Conservation (phyloP, 2,797 vertebrate genomes). For the Neostethus bicornis region DNA sequence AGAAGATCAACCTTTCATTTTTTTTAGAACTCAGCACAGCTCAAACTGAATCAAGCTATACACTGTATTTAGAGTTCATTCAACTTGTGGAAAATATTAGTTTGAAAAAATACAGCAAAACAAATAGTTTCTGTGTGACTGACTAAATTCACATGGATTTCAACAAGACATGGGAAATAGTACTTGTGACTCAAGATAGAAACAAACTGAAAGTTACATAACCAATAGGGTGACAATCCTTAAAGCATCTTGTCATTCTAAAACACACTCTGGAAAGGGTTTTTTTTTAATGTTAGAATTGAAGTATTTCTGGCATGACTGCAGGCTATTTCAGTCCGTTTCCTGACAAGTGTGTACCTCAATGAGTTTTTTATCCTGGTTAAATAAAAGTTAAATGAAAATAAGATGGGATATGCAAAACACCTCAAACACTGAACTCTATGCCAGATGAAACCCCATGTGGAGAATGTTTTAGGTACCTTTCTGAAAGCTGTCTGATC, state of each 20-base stretch:
- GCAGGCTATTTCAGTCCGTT: slow-evolving; percentile 50
- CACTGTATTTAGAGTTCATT: slow-evolving; percentile 29
- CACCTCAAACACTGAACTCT: slow-evolving; percentile 39
- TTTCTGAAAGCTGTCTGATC: slow-evolving; percentile 97
- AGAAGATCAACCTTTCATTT: slow-evolving; percentile 40
- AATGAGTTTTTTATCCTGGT: too few species aligned
- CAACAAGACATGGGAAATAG: slow-evolving; percentile 21
- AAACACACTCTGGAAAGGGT: slow-evolving; percentile 33
- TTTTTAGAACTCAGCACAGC: slow-evolving; percentile 26
- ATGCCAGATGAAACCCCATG: slow-evolving; percentile 1
- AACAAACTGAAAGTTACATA: slow-evolving; percentile 8
- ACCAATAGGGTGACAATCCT: slow-evolving; percentile 10
- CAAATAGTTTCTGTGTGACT: slow-evolving; percentile 25
- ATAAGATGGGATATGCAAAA: slow-evolving; percentile 66
- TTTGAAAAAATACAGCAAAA: slow-evolving; percentile 30
- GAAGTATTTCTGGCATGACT: slow-evolving; percentile 48
- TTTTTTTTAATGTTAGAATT: slow-evolving; percentile 35
- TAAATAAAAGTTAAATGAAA: too few species aligned
- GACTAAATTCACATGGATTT: slow-evolving; percentile 5
- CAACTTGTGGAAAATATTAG: slow-evolving; percentile 45
- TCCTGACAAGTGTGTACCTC: slow-evolving; percentile 47
- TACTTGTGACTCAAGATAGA: slow-evolving; percentile 7
- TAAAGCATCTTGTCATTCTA: neutral
- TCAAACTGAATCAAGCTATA: slow-evolving; percentile 33
- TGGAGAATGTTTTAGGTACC: slow-evolving; percentile 74